Percentiles rank a stretch among this genome's conserved stretches.
Evolutionary conservation across 2,113 vertebrate species (phyloP).

Genomic region (Labeo catla): DNA sequence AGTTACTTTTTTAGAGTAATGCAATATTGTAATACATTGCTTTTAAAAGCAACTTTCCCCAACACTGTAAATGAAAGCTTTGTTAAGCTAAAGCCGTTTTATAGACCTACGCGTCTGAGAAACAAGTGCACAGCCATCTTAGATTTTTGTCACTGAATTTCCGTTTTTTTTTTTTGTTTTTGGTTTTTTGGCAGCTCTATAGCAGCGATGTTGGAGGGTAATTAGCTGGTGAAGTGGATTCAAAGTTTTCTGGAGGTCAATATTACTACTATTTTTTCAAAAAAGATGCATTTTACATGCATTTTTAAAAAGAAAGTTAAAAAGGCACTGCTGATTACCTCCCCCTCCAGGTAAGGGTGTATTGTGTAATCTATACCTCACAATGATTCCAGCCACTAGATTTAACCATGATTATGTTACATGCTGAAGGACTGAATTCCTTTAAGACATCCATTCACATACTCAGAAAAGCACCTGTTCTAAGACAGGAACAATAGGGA

Average conservation of each 20-base stretch:
- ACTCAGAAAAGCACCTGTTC: conserved; percentile 26
- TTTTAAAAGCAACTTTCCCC: no score
- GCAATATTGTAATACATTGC: no score
- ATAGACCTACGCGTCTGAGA: no score
- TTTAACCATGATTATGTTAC: conserved; percentile 8
- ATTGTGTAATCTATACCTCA: not conserved
- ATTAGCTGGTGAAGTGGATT: no score
- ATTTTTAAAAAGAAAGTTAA: not conserved
- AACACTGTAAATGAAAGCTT: no score
- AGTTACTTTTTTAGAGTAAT: no score
- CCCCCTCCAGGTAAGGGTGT: conserved; percentile 9
- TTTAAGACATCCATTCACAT: conserved; percentile 11
- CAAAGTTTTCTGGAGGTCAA: not conserved
- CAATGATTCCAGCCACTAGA: not conserved
- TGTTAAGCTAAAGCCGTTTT: not conserved
- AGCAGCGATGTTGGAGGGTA: no score
- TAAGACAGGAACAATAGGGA: conserved; percentile 19
- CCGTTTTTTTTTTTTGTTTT: no score
- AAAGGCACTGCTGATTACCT: not conserved
- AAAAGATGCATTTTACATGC: not conserved
- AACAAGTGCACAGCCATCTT: no score
- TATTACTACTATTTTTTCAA: not conserved
- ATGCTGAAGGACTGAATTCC: conserved; percentile 10
- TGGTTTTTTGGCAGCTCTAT: no score
- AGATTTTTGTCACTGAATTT: no score